Evolutionary conservation across 2,797 vertebrate genomes (phyloP), one percentile per base, ranked within the genome.

Genomic region (Channa striata): DNA sequence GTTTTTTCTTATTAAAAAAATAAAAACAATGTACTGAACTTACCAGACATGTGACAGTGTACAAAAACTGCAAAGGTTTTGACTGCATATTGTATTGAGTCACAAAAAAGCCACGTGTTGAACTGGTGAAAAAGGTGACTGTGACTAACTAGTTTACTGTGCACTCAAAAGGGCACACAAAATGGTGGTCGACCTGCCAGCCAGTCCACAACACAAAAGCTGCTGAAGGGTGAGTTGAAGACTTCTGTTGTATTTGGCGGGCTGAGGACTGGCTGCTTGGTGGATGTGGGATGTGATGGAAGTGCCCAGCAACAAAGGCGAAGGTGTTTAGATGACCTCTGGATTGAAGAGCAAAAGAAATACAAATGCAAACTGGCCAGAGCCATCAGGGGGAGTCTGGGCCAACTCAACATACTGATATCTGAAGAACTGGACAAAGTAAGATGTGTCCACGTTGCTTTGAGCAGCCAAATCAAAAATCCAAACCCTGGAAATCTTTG

Each of bases 301-400:
- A 20, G 33, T 30, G 70, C 52, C 75, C 70, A 59, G 61, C 71
- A 34, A 20, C 56, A 58, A 67, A 91, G 87, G 20, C 85, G 66
- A 56, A 85, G 87, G 87, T 96, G 93, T 86, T 89, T 91, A 47
- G 96, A 97, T 67, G 95, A 97, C 82, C 81, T 96, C 56, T 96
- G 96, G 96, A 93, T 96, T 10, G 91, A 93, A 82, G 94, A 97
- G 74, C 90, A 85, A 69, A 96, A 93, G 90, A 94, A 67, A 36
- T 92, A 86, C 51, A 93, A 93, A 77, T 83, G 84, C 84, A 94
- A 91, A 82, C 63, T 94, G 81, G 69, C 59, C 37, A 63, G 83
- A 54, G 90, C 89, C 68, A 90, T 91, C 72, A 90, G 92, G 82
- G 74, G 93, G 69, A 91, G 90, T 73, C 53, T 87, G 54, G 58